These are phyloP conservation scores for Drymonia ruficornis DNA, from an alignment of 2,888 invertebrate genomes.

Conservation along the genomic window DNA sequence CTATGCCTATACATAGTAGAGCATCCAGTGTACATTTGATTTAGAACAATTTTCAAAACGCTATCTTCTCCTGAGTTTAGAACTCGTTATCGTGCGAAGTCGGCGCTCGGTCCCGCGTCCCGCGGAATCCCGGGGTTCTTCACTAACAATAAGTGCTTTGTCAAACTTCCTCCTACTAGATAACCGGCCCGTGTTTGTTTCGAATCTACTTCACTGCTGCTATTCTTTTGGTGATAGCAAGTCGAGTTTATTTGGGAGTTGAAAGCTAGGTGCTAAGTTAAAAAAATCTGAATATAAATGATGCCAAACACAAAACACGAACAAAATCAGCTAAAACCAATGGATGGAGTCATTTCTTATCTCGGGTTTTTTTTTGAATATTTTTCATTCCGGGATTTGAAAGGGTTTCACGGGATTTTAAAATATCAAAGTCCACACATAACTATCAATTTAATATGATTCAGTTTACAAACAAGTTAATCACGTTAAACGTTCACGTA, in stretches of 20 bases:
- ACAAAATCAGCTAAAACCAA: not conserved
- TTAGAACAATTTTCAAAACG: slow-evolving; percentile 25
- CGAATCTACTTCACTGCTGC: slow-evolving; percentile 46
- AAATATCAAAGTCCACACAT: no score
- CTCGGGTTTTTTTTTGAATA: no score
- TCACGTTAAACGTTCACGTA: no score
- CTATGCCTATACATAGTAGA: no score
- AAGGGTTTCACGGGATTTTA: no score
- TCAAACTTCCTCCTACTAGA: slow-evolving; percentile 68
- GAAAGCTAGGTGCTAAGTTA: slow-evolving; percentile 1
- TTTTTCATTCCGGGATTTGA: no score
- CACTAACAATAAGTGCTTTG: slow-evolving; percentile 77
- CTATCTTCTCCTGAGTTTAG: slow-evolving; percentile 50
- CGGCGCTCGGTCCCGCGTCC: slow-evolving; percentile 37
- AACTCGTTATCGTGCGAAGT: slow-evolving; percentile 71
- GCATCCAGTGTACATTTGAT: no score
- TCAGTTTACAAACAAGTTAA: not conserved
- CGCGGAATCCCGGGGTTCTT: slow-evolving; percentile 53
- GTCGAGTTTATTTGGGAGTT: slow-evolving; percentile 17
- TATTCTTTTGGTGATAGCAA: slow-evolving; percentile 37
- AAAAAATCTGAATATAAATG: no score
- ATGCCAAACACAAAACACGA: no score
- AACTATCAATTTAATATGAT: no score
- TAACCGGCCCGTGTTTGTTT: slow-evolving; percentile 71
- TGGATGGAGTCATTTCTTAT: no score